These are phyloP conservation scores for Apostichopus californicus DNA, from an alignment of 35 echinoderm and acorn worm genomes.

Conservation along the genomic window DNA sequence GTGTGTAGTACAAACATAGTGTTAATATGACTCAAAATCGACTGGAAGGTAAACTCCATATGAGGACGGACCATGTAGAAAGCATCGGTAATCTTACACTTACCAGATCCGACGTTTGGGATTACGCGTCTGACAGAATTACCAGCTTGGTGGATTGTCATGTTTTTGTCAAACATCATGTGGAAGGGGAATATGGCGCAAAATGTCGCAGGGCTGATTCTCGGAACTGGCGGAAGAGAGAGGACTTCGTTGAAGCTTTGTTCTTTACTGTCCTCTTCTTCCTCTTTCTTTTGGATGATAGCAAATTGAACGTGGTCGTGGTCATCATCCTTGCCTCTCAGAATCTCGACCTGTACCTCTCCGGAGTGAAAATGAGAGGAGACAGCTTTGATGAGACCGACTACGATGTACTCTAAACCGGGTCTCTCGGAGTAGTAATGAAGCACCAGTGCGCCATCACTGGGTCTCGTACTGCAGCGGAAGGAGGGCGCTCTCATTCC, in stretches of 20 bases:
- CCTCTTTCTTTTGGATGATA: slow-evolving; percentile 80
- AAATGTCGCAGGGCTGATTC: slow-evolving; percentile 79
- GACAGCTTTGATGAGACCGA: slow-evolving; percentile 80
- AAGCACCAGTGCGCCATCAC: slow-evolving; percentile 93
- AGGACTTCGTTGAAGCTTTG: slow-evolving; percentile 46
- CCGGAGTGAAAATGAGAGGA: slow-evolving; percentile 71
- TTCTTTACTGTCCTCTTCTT: slow-evolving; percentile 19
- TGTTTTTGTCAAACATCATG: slow-evolving; percentile 85
- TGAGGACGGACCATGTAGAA: slow-evolving; percentile 90
- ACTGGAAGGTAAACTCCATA: slow-evolving; percentile 93
- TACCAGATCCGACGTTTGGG: slow-evolving; percentile 51
- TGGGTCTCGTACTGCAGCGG: slow-evolving; percentile 79
- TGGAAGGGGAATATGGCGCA: slow-evolving; percentile 95
- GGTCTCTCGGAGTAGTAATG: slow-evolving; percentile 96
- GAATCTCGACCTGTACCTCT: slow-evolving; percentile 85
- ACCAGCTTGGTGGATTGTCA: slow-evolving; percentile 78
- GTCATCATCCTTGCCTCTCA: slow-evolving; percentile 78
- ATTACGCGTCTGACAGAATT: slow-evolving; percentile 79
- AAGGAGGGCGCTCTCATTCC: slow-evolving; percentile 97
- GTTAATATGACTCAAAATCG: slow-evolving; percentile 89
- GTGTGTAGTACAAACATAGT: slow-evolving; percentile 88
- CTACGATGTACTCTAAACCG: slow-evolving; percentile 88
- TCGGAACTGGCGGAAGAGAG: slow-evolving; percentile 55
- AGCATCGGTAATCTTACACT: slow-evolving; percentile 71
- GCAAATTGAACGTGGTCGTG: slow-evolving; percentile 96